phyloP scores from a whole-genome alignment of 2,888 invertebrate genomes.

The Amorpha juglandis region DNA sequence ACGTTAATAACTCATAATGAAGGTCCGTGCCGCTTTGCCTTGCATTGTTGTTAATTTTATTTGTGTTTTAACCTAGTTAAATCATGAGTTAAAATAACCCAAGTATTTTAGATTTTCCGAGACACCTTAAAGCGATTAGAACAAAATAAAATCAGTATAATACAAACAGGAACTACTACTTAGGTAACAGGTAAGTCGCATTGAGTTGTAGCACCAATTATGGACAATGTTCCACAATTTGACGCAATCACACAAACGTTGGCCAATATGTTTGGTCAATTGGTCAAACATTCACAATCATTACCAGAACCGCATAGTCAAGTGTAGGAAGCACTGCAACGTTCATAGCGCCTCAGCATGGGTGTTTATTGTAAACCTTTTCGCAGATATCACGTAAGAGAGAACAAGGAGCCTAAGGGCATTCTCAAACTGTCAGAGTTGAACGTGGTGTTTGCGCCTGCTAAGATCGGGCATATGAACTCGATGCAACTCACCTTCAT shows the following conservation, averaged over 20 bases:
- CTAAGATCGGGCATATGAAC: constrained; percentile 91
- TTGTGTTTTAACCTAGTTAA: constrained; percentile 20
- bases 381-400: constrained; percentile 87
- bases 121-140: not conserved
- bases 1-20: constrained; percentile 19
- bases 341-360: not conserved
- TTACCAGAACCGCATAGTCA: constrained; percentile 6
- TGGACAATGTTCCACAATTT: not conserved
- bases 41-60: constrained; percentile 22
- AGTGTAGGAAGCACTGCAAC: constrained; percentile 8
- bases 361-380: constrained; percentile 23
- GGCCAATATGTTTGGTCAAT: constrained; percentile 25
- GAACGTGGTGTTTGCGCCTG: constrained; percentile 93
- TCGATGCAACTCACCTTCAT: constrained; percentile 94
- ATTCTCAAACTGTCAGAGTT: constrained; percentile 91
- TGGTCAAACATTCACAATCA: not conserved
- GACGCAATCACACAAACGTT: constrained; percentile 9
- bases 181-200: constrained; percentile 9
- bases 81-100: not conserved
- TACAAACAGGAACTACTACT: not conserved
- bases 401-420: constrained; percentile 92
- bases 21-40: constrained; percentile 22
- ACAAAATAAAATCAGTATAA: not conserved
- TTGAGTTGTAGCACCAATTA: not conserved
- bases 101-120: not conserved